Evolutionary conservation across 2,888 invertebrate species (phyloP), one percentile per base, ranked within the genome.

Genomic region (Apamea crenata): DNA sequence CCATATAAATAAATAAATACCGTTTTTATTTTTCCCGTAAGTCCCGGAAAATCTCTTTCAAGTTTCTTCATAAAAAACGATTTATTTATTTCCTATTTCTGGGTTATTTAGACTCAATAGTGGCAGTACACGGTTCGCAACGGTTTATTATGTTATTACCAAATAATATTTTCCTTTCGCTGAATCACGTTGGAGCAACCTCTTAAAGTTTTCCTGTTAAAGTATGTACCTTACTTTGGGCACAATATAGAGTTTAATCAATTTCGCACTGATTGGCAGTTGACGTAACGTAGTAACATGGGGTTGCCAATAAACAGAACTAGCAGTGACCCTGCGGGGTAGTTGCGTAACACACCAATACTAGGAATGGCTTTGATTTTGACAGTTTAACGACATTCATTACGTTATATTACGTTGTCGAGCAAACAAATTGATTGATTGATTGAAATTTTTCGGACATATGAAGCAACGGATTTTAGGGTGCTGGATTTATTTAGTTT

Each of bases 21-120:
- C 7, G 21, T 67, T 71, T 77, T 82, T 44, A 65, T 72, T 69
- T 67, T 71, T 21, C 14, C 63, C 12, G 1, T 16, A 53, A 70
- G 40, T 76, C 67, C 4, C 32, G 12, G 14, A 63, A 69, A 65
- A 36, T 59, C 0, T 47, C 12, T 40, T 44, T 29, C 12, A 59
- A 40, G 6, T 72, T 66, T 44, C 14, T 18, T 81, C 25, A 16
- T 29, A 53, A 66, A 40, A 68, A 59, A 47, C 8, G 4, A 8
- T 66, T 44, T 2, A 14, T 47, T 59, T 40, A 1, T 67, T 47
- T 18, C 0, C 14, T 14, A 14, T 79, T 65, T 25, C 10, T 7
- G 16, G 16, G 10, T 63, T 80, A 32, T 63, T 63, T 78, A 18
- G 6, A 44, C n/a, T 18, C 2, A 2, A 25, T 21, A 21, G 14